Conservation (phyloP, 2,888 invertebrate genomes). For the Lissocephala sabroskyi region DNA sequence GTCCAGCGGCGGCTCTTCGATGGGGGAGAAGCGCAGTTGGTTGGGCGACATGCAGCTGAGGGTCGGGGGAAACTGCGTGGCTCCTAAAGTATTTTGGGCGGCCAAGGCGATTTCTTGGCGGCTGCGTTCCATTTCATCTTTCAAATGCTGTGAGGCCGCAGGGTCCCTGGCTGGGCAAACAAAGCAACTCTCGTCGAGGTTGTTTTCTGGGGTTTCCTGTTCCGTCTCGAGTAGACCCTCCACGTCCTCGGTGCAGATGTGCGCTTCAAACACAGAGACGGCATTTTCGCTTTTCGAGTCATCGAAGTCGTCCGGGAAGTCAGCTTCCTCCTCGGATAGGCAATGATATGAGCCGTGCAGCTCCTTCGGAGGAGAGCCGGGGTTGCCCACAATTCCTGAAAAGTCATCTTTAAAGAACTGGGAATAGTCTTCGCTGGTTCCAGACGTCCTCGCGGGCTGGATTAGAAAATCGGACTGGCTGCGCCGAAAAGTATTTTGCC, state of each 20-base stretch:
- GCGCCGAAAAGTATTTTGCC: constrained; percentile 24
- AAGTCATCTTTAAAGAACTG: constrained; percentile 67
- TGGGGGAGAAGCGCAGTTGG: constrained; percentile 44
- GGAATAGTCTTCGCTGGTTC: constrained; percentile 42
- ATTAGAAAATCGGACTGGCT: constrained; percentile 23
- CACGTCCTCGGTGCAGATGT: constrained; percentile 59
- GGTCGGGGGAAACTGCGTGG: constrained; percentile 28
- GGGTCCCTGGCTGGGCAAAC: constrained; percentile 39
- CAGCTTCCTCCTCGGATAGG: constrained; percentile 48
- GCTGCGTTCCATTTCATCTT: constrained; percentile 33
- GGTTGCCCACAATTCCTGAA: constrained; percentile 10
- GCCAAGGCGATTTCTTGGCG: constrained; percentile 23
- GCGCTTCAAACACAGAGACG: constrained; percentile 43
- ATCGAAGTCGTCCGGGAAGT: constrained; percentile 17
- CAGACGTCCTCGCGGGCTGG: neutral
- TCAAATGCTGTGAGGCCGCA: constrained; percentile 30
- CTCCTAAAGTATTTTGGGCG: constrained; percentile 9
- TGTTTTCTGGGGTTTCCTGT: constrained; percentile 15
- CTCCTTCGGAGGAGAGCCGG: too few relatives aligned
- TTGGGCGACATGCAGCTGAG: constrained; percentile 59
- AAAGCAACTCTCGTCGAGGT: constrained; percentile 65
- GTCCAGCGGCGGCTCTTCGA: constrained; percentile 11
- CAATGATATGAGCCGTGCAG: constrained; percentile 24
- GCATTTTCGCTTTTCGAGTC: constrained; percentile 13
- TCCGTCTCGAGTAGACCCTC: constrained; percentile 1